A percentile compares a stretch with the other conserved stretches of the same genome.
Evolutionary conservation across 1,140 invertebrate genomes (phyloP).

Genomic region (Nomia melanderi): DNA sequence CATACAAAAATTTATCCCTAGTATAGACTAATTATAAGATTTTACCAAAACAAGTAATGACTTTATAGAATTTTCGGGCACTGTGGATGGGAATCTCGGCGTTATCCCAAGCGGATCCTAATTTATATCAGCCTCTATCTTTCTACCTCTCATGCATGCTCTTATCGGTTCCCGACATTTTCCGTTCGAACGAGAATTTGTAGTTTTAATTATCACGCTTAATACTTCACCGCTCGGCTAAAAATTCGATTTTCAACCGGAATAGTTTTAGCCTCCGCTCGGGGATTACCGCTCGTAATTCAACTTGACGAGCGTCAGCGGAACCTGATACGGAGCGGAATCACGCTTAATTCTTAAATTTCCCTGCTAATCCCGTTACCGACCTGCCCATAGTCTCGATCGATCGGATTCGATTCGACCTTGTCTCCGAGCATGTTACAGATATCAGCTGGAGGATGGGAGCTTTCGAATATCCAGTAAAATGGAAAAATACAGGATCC

Average conservation of each 20-base stretch:
- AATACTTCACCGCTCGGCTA: slow-evolving; percentile 36
- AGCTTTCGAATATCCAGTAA: too few relatives aligned
- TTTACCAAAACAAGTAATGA: too few relatives aligned
- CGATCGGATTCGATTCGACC: slow-evolving; percentile 18
- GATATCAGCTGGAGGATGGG: too few relatives aligned
- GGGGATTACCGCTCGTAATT: slow-evolving; percentile 56
- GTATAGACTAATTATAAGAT: too few relatives aligned
- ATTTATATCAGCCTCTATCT: neutral
- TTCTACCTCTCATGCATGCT: slow-evolving; percentile 5
- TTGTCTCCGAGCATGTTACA: neutral
- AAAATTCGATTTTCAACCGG: slow-evolving; percentile 59
- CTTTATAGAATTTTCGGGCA: too few relatives aligned
- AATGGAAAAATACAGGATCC: neutral
- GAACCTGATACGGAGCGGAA: slow-evolving; percentile 43
- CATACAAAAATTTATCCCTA: too few relatives aligned
- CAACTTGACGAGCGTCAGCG: slow-evolving; percentile 44
- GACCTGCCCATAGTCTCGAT: neutral
- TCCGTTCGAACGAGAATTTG: slow-evolving; percentile 24
- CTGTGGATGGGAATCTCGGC: too few relatives aligned
- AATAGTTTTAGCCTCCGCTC: slow-evolving; percentile 35
- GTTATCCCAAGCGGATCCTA: too few relatives aligned
- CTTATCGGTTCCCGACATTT: slow-evolving; percentile 20
- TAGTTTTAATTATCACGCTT: slow-evolving; percentile 57
- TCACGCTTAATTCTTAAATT: slow-evolving; percentile 56
- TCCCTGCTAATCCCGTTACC: slow-evolving; percentile 39